Conservation (phyloP, 2,888 invertebrate species). For the Vanessa cardui region DNA sequence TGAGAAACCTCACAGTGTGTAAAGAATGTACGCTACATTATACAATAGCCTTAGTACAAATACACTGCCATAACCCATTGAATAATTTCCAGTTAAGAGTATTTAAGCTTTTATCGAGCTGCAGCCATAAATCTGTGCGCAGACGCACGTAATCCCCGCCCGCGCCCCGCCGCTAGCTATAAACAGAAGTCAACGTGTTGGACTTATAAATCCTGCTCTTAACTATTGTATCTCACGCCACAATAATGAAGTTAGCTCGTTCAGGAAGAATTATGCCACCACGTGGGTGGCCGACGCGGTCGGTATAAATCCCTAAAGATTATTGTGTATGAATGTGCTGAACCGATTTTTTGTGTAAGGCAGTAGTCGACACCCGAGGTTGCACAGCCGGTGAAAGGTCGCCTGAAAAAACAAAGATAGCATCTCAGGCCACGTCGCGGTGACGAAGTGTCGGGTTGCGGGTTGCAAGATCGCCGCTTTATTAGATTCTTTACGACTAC, state of each 20-base stretch:
- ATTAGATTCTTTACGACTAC: constrained; percentile 44
- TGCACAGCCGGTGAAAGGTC: constrained; percentile 65
- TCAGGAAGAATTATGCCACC: constrained; percentile 79
- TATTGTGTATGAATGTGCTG: constrained; percentile 72
- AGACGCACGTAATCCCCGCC: constrained; percentile 78
- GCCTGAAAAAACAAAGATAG: constrained; percentile 71
- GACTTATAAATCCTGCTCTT: constrained; percentile 82
- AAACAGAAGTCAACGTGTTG: constrained; percentile 83
- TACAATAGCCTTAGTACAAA: constrained; percentile 30
- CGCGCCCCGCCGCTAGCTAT: constrained; percentile 77
- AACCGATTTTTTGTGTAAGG: constrained; percentile 65
- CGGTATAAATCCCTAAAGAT: constrained; percentile 74
- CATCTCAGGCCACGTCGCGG: constrained; percentile 19
- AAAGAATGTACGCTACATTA: constrained; percentile 3
- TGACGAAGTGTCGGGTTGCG: constrained; percentile 33
- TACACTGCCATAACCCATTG: constrained; percentile 51
- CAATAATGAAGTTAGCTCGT: constrained; percentile 83
- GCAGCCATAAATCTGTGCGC: constrained; percentile 78
- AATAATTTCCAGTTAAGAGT: constrained; percentile 76
- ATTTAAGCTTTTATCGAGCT: constrained; percentile 82
- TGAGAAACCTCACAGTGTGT: constrained; percentile 2
- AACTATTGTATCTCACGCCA: constrained; percentile 83
- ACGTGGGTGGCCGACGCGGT: constrained; percentile 78
- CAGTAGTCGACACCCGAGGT: constrained; percentile 65
- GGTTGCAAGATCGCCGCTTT: constrained; percentile 37